Evolutionary conservation across 2,797 vertebrate genomes (phyloP), one percentile per base, ranked within the genome.

Genomic region (Coracias cyanogaster): DNA sequence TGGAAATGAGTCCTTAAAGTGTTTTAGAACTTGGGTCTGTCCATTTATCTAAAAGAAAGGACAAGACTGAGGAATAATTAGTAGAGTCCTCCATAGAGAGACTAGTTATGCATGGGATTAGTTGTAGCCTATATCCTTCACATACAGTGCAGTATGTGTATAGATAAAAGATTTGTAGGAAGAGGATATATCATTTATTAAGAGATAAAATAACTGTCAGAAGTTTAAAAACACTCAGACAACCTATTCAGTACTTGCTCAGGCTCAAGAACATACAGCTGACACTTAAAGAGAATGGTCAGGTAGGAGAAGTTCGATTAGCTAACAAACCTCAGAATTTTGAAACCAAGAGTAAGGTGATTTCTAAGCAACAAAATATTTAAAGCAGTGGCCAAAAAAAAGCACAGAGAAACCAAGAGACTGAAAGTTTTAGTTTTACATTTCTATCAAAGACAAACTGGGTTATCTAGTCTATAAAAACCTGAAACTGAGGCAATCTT

Each of bases 141-240:
- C 4, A 57, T 26, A 33, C 3, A n/a, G 17, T 35, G 26, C 7
- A 37, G 17, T n/a, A 73, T 28, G 41, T 90, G 64, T 9, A 76
- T 0, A 57, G 33, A 82, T 5, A 20, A 51, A 82, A 49, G 5
- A 64, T n/a, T 39, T 67, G 5, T 28, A n/a, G 24, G 45, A 80
- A 35, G 20, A 74, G 6, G 14, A 28, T 33, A 60, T 41, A 15
- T 5, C 3, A 41, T 52, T 82, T 77, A 52, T 78, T 80, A 85
- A 43, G 52, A 66, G 18, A 73, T 4, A 82, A 80, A 82, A 64
- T n/a, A 19, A 35, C 3, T 28, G 22, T 31, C 26, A 79, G 16
- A 43, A 78, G 16, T 60, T 71, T 48, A 3, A 45, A 57, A 70
- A 76, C 51, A 31, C 0, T 0, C 13, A 8, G 17, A 12, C 3